Evolutionary conservation across 2,797 vertebrate genomes (phyloP).

Genomic region (Crocodylus rhombifer): DNA sequence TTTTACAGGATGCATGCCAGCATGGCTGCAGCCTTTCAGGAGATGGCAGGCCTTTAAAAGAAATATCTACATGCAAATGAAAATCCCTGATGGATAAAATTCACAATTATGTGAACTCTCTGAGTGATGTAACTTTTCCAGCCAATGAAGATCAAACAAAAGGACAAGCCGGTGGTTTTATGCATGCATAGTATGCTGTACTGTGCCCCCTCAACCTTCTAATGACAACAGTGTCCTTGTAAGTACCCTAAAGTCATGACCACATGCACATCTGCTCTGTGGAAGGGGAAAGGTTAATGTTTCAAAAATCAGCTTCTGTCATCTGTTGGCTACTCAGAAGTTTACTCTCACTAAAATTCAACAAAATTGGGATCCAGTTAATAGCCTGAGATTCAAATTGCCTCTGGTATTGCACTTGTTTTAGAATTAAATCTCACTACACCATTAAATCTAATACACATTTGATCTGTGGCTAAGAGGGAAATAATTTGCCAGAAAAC

Average conservation of each 20-base stretch:
- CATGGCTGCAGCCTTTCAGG: background rate
- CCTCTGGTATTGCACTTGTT: slow-evolving; percentile 40
- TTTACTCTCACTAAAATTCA: slow-evolving; percentile 66
- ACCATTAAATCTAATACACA: slow-evolving; percentile 32
- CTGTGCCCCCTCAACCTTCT: slow-evolving; percentile 24
- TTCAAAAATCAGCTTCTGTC: slow-evolving; percentile 42
- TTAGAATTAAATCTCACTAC: slow-evolving; percentile 38
- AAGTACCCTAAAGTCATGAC: slow-evolving; percentile 25
- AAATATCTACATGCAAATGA: background rate
- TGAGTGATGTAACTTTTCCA: slow-evolving; percentile 19
- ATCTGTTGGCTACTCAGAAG: slow-evolving; percentile 20
- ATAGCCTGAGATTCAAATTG: slow-evolving; percentile 49
- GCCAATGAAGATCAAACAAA: slow-evolving; percentile 28
- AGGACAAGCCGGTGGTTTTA: slow-evolving; percentile 12
- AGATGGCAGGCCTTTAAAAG: background rate
- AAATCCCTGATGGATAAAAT: slow-evolving; percentile 20
- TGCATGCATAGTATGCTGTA: background rate
- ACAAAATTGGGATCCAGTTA: slow-evolving; percentile 59
- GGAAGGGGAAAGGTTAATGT: slow-evolving; percentile 54
- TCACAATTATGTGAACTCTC: slow-evolving; percentile 33
- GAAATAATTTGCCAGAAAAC: slow-evolving; percentile 7
- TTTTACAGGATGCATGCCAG: background rate
- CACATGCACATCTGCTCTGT: slow-evolving; percentile 4
- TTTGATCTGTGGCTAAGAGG: slow-evolving; percentile 18
- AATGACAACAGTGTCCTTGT: slow-evolving; percentile 41